Conservation (phyloP, 1,140 invertebrate species). For the Drosophila yakuba region DNA sequence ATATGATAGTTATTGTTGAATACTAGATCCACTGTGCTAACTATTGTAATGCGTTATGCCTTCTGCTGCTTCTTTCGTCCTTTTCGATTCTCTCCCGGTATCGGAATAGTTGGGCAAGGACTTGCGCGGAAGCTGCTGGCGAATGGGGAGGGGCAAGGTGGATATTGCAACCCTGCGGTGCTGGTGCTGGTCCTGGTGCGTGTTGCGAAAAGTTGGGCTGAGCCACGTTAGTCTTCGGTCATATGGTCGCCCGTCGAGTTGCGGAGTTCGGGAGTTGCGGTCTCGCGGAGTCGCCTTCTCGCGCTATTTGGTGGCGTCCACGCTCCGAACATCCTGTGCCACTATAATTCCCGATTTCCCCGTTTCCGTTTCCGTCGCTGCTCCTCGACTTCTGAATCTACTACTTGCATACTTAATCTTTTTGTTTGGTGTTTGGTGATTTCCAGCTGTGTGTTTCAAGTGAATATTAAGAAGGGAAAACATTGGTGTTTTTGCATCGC, state of each 20-base stretch:
- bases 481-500: background rate
- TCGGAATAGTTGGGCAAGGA: constrained; percentile 57
- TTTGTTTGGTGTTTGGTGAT: constrained; percentile 8
- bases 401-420: constrained; percentile 6
- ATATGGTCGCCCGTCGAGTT: constrained; percentile 57
- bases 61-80: constrained; percentile 7
- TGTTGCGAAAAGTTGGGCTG: background rate
- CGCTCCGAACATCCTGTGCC: constrained; percentile 42
- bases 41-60: constrained; percentile 15
- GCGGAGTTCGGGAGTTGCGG: constrained; percentile 35
- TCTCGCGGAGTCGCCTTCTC: constrained; percentile 33
- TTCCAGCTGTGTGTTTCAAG: background rate
- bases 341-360: constrained; percentile 23
- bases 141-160: background rate
- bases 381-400: background rate
- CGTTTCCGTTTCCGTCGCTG: constrained; percentile 15
- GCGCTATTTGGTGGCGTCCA: constrained; percentile 38
- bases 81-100: constrained; percentile 8
- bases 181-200: background rate
- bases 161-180: constrained; percentile 21
- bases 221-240: constrained; percentile 32
- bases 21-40: constrained; percentile 17
- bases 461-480: constrained; percentile 1
- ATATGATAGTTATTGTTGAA: too few species aligned
- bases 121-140: constrained; percentile 74